A percentile compares a stretch with the other conserved stretches of the same genome.
Conservation (phyloP, 1,140 invertebrate species). For the Laodelphax striatellus region DNA sequence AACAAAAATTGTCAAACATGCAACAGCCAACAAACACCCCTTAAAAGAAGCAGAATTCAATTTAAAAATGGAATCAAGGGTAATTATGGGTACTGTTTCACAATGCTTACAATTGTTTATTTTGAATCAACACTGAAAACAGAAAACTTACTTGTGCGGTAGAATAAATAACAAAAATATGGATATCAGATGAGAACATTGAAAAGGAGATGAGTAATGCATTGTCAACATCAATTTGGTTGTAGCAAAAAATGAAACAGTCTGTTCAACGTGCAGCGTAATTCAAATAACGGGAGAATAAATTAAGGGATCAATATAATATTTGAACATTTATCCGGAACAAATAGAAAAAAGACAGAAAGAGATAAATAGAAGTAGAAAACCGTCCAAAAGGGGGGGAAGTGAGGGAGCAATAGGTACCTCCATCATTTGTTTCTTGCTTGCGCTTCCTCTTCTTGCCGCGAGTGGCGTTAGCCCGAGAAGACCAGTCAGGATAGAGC, state of each 20-base stretch:
- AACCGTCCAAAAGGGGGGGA: slow-evolving; percentile 29
- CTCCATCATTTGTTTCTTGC: slow-evolving; percentile 94
- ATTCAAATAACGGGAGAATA: slow-evolving; percentile 5
- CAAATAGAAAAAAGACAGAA: slow-evolving; percentile 12
- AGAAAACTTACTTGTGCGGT: not conserved
- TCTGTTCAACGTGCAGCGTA: not conserved
- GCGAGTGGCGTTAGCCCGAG: slow-evolving; percentile 92
- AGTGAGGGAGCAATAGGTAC: slow-evolving; percentile 43
- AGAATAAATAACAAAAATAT: slow-evolving; percentile 4
- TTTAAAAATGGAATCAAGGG: slow-evolving; percentile 13
- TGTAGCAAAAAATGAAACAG: not conserved
- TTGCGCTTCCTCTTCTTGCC: slow-evolving; percentile 99
- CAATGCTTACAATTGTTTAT: not conserved
- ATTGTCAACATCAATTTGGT: not conserved
- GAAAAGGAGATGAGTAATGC: not conserved
- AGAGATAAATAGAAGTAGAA: slow-evolving; percentile 20
- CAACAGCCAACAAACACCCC: slow-evolving; percentile 25
- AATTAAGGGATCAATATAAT: slow-evolving; percentile 10
- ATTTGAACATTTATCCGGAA: not conserved
- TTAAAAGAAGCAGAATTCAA: slow-evolving; percentile 22
- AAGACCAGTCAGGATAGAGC: slow-evolving; percentile 98
- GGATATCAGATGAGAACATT: not conserved
- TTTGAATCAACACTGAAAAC: not conserved
- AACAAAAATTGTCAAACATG: slow-evolving; percentile 17
- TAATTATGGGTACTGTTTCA: slow-evolving; percentile 10